These are phyloP conservation scores for Kryphioiulus occultus DNA, from an alignment of 2,888 invertebrate species.

Conservation along the genomic window DNA sequence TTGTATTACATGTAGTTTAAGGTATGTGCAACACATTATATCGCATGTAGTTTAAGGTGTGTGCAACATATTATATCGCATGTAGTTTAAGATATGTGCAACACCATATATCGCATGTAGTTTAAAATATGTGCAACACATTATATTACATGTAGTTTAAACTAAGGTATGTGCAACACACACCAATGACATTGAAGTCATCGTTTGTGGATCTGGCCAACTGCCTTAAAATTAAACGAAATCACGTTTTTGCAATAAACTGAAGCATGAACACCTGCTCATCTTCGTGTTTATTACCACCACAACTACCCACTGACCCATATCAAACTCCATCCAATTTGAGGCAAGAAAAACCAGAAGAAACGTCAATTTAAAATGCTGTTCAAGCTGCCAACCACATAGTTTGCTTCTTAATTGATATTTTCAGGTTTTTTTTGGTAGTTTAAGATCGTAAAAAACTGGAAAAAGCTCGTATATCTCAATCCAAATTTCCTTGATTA, in stretches of 20 bases:
- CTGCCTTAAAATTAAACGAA: neutral
- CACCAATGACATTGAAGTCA: neutral
- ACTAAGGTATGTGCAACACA: neutral
- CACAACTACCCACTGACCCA: neutral
- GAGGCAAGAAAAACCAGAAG: neutral
- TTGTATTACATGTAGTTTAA: too few relatives aligned
- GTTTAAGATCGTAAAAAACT: neutral
- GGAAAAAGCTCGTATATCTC: neutral
- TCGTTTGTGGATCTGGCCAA: neutral
- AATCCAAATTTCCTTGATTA: neutral
- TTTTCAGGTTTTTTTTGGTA: neutral
- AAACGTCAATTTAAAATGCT: neutral
- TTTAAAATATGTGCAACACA: too few relatives aligned
- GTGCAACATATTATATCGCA: too few relatives aligned
- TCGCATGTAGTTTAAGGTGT: too few relatives aligned
- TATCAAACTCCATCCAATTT: neutral
- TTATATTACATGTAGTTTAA: too few relatives aligned
- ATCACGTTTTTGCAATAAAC: neutral
- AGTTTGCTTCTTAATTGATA: neutral
- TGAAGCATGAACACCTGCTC: neutral
- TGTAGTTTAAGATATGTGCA: too few relatives aligned
- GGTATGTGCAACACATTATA: neutral
- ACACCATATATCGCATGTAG: neutral
- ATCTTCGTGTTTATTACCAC: neutral
- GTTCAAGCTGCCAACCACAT: neutral